Conservation (phyloP, 2,797 vertebrate species). For the Aplochiton taeniatus region DNA sequence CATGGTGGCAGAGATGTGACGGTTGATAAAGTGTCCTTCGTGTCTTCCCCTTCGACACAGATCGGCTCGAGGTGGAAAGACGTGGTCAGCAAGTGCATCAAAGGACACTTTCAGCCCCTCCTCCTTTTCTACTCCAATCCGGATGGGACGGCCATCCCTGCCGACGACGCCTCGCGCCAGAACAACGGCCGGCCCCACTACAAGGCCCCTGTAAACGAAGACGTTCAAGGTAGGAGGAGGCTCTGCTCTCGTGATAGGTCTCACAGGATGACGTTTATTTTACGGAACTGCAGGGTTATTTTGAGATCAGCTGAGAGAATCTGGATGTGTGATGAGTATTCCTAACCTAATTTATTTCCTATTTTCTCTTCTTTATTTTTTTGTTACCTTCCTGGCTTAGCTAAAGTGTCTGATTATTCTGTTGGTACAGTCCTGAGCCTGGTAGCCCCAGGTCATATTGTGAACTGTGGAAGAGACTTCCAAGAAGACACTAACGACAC, state of each 20-base stretch:
- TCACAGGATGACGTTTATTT: too few species aligned
- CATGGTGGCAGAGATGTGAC: neutral
- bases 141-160: conserved; percentile 85
- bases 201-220: conserved; percentile 74
- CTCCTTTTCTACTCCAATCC: conserved; percentile 95
- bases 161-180: conserved; percentile 81
- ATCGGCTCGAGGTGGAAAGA: conserved; percentile 95
- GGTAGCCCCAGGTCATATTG: too few species aligned
- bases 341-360: too few species aligned
- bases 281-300: too few species aligned
- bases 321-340: too few species aligned
- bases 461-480: too few species aligned
- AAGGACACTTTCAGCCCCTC: conserved; percentile 95
- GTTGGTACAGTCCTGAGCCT: too few species aligned
- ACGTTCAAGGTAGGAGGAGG: conserved; percentile 75
- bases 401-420: too few species aligned
- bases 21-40: conserved; percentile 1
- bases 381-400: too few species aligned
- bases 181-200: conserved; percentile 77
- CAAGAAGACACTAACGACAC: too few species aligned
- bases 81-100: conserved; percentile 90
- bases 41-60: conserved; percentile 58
- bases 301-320: too few species aligned
- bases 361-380: too few species aligned
- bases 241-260: neutral